These are phyloP conservation scores for Machimus rusticus DNA, from an alignment of 2,888 invertebrate genomes.

Conservation along the genomic window DNA sequence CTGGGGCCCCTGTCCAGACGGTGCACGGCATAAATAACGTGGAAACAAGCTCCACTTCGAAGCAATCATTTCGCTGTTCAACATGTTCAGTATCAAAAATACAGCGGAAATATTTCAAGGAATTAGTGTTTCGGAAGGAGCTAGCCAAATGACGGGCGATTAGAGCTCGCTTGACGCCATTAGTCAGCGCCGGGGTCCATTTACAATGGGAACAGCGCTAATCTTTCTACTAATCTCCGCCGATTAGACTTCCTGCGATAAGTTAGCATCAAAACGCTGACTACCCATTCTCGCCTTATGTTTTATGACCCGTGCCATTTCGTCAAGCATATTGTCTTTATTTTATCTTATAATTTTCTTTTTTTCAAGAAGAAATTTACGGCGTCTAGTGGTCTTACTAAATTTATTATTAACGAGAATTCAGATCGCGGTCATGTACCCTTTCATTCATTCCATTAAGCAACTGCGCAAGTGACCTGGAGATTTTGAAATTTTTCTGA, in stretches of 20 bases:
- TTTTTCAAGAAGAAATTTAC: neutral
- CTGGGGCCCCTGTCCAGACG: neutral
- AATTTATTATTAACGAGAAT: neutral
- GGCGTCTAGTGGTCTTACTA: neutral
- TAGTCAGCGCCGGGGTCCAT: neutral
- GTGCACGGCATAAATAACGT: slow-evolving; percentile 9
- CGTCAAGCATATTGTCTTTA: neutral
- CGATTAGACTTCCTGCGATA: neutral
- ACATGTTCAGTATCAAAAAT: neutral
- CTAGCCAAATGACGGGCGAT: neutral
- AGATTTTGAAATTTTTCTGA: neutral
- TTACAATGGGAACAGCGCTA: neutral
- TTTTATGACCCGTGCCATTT: neutral
- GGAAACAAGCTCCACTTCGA: slow-evolving; percentile 12
- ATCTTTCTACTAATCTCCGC: neutral
- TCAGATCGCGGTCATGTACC: neutral
- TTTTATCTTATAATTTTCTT: neutral
- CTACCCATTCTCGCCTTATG: neutral
- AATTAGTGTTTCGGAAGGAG: neutral
- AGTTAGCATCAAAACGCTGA: neutral
- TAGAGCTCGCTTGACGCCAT: neutral
- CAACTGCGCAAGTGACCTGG: neutral
- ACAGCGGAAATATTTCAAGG: slow-evolving; percentile 19
- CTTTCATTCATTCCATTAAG: neutral
- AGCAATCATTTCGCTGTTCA: slow-evolving; percentile 3